A percentile compares a stretch with the other conserved stretches of the same genome.
Conservation (phyloP, 1,140 invertebrate genomes). For the Drosophila takahashii region DNA sequence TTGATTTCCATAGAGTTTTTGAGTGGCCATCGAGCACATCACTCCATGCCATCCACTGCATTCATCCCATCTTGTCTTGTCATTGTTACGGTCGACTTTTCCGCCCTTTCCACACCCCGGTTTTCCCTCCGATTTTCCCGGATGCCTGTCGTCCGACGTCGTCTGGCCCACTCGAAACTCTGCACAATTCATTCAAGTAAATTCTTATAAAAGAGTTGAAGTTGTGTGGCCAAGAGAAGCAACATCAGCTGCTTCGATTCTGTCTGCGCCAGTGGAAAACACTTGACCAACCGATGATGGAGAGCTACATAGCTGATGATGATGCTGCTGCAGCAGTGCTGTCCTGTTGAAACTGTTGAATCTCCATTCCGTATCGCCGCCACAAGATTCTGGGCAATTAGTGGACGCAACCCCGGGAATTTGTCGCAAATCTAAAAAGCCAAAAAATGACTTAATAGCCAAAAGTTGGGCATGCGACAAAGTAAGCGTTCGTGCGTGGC, state of each 20-base stretch:
- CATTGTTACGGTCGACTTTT: constrained; percentile 62
- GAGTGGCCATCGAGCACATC: constrained; percentile 38
- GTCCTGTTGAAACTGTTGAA: constrained; percentile 38
- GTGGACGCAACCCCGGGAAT: constrained; percentile 54
- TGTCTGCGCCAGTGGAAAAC: constrained; percentile 41
- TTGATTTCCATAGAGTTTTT: constrained; percentile 50
- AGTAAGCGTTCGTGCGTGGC: constrained; percentile 81
- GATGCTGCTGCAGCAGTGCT: constrained; percentile 4
- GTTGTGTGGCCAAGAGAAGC: constrained; percentile 52
- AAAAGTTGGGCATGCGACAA: constrained; percentile 82
- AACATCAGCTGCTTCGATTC: constrained; percentile 51
- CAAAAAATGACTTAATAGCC: constrained; percentile 83
- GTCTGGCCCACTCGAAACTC: constrained; percentile 51
- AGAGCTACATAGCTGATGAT: constrained; percentile 32
- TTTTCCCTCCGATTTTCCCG: constrained; percentile 3
- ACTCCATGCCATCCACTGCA: constrained; percentile 33
- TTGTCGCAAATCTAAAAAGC: constrained; percentile 81
- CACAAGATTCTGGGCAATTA: constrained; percentile 47
- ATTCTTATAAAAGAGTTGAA: constrained; percentile 77
- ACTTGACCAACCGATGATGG: constrained; percentile 72
- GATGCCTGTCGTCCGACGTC: constrained; percentile 5
- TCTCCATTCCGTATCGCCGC: constrained; percentile 30
- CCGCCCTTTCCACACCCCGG: not conserved
- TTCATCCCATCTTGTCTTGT: constrained; percentile 58
- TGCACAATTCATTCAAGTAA: constrained; percentile 77